Percentiles rank a stretch among this genome's conserved stretches.
Evolutionary conservation across 1,140 invertebrate species (phyloP).

Genomic region (Drosophila nigrodunni): DNA sequence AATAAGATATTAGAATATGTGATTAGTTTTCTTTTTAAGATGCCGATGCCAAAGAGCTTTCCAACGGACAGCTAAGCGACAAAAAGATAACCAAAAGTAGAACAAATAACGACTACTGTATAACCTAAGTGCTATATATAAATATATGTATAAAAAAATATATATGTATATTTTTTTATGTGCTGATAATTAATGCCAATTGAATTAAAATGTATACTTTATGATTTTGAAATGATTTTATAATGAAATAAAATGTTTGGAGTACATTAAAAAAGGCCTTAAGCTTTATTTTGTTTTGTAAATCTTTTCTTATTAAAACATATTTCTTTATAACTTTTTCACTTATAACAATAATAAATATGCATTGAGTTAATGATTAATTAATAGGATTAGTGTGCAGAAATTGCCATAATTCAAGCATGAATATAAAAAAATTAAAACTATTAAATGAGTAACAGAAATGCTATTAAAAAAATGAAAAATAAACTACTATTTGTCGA

Average conservation of each 20-base stretch:
- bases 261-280: constrained; percentile 25
- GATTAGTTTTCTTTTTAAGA: constrained; percentile 30
- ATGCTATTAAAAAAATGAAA: constrained; percentile 12
- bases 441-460: constrained; percentile 28
- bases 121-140: too few relatives aligned
- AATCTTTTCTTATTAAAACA: neutral
- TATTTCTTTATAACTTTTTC: constrained; percentile 6
- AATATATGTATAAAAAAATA: constrained; percentile 15
- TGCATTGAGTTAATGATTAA: neutral
- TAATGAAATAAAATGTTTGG: constrained; percentile 52
- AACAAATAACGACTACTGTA: constrained; percentile 43
- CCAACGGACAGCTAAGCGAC: constrained; percentile 32
- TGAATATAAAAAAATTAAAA: constrained; percentile 19
- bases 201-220: constrained; percentile 15
- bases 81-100: constrained; percentile 30
- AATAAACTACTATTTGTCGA: constrained; percentile 3
- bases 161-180: constrained; percentile 46
- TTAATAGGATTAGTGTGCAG: constrained; percentile 16
- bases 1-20: constrained; percentile 26
- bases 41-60: constrained; percentile 50
- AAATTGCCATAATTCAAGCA: constrained; percentile 13
- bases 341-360: constrained; percentile 51
- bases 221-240: constrained; percentile 65
- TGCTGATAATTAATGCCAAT: constrained; percentile 18
- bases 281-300: constrained; percentile 9